Evolutionary conservation across 2,888 invertebrate genomes (phyloP).

Genomic region (Folsomia candida): DNA sequence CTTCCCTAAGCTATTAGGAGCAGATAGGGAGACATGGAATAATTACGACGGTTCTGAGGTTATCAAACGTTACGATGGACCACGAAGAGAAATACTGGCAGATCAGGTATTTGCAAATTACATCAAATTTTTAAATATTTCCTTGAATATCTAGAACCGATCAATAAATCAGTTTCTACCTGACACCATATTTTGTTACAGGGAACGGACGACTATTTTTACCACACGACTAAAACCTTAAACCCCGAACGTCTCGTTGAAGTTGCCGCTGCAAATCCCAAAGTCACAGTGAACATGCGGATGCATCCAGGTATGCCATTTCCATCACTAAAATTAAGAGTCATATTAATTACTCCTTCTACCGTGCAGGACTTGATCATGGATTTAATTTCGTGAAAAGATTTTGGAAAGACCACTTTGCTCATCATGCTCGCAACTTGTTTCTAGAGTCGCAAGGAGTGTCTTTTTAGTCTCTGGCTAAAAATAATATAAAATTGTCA

Average conservation of each 20-base stretch:
- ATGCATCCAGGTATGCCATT: no score
- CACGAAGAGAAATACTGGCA: constrained; percentile 71
- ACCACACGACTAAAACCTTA: constrained; percentile 28
- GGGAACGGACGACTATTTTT: constrained; percentile 31
- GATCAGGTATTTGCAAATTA: constrained; percentile 25
- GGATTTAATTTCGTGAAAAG: constrained; percentile 30
- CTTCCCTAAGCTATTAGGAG: constrained; percentile 74
- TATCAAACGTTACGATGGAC: constrained; percentile 76
- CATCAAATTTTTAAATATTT: no score
- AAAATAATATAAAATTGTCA: no score
- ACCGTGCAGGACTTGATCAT: constrained; percentile 23
- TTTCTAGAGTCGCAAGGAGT: constrained; percentile 11
- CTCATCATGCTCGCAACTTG: constrained; percentile 24
- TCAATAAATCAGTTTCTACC: no score
- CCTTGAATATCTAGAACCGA: no score
- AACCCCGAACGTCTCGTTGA: constrained; percentile 29
- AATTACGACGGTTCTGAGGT: constrained; percentile 88
- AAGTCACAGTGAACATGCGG: constrained; percentile 26
- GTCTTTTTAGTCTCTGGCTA: no score
- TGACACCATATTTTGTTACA: no score
- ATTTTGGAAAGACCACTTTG: constrained; percentile 33
- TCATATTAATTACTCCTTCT: no score
- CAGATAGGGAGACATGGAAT: constrained; percentile 59
- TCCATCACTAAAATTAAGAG: no score
- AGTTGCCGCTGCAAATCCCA: constrained; percentile 30